These are phyloP conservation scores for Manis pentadactyla DNA, from an alignment of 2,797 vertebrate genomes.

Conservation along the genomic window DNA sequence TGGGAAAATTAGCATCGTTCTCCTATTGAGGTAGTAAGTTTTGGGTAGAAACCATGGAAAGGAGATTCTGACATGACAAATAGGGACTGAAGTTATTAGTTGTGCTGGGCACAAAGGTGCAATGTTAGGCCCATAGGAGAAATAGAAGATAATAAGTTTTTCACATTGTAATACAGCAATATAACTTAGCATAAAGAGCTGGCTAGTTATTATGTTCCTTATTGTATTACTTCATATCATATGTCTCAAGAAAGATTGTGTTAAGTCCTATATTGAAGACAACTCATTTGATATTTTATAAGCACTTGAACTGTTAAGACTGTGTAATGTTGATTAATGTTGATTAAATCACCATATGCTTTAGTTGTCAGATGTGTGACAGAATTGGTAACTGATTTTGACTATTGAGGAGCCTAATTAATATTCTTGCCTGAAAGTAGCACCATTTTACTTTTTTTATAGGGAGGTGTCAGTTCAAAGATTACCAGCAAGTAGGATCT, in stretches of 20 bases:
- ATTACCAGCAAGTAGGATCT: background rate
- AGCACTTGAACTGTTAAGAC: background rate
- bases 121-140: background rate
- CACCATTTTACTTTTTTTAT: background rate
- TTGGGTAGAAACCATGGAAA: background rate
- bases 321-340: background rate
- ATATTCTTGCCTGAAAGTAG: constrained; percentile 49
- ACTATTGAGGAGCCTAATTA: background rate
- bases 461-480: background rate
- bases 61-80: background rate
- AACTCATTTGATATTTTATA: constrained; percentile 30
- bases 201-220: background rate
- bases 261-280: background rate
- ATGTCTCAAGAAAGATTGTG: background rate
- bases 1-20: background rate
- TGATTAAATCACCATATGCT: background rate
- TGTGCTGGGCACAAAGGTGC: background rate
- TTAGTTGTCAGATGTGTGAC: background rate
- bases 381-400: constrained; percentile 12
- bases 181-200: background rate
- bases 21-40: background rate
- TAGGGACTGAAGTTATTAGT: background rate
- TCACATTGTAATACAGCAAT: background rate
- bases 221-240: background rate
- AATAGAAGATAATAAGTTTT: background rate